phyloP scores from a whole-genome alignment of 2,888 invertebrate genomes.

The Amiota mariae region DNA sequence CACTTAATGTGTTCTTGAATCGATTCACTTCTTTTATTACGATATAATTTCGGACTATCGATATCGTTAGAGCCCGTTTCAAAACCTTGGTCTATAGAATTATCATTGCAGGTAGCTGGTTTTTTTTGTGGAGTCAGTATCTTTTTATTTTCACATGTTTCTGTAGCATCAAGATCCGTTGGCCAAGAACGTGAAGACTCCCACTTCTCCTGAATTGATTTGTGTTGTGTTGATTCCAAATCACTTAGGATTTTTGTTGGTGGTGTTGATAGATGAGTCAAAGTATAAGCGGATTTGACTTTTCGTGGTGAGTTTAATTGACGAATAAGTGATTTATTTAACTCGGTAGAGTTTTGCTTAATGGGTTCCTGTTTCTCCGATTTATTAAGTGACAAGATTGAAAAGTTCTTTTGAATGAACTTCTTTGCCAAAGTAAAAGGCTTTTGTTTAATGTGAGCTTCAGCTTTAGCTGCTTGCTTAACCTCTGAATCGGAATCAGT shows the following conservation, averaged over 20 bases:
- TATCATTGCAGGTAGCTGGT: slow-evolving; percentile 47
- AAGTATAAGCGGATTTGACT: slow-evolving; percentile 66
- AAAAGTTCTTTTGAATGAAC: slow-evolving; percentile 17
- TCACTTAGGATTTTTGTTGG: slow-evolving; percentile 63
- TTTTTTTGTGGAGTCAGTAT: slow-evolving; percentile 14
- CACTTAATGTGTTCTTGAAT: not conserved
- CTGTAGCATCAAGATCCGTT: slow-evolving; percentile 20
- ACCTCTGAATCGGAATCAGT: slow-evolving; percentile 68
- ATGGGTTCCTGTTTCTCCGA: not conserved
- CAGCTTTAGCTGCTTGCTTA: slow-evolving; percentile 37
- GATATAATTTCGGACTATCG: slow-evolving; percentile 61
- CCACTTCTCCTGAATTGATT: slow-evolving; percentile 35
- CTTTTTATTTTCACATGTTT: slow-evolving; percentile 30
- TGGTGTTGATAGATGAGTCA: slow-evolving; percentile 65
- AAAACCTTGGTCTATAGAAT: slow-evolving; percentile 68
- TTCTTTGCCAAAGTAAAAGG: slow-evolving; percentile 42
- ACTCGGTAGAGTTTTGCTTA: slow-evolving; percentile 50
- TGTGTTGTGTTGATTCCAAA: slow-evolving; percentile 49
- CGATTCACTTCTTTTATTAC: slow-evolving; percentile 25
- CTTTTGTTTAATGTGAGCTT: not conserved
- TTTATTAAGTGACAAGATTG: not conserved
- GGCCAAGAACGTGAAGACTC: slow-evolving; percentile 43
- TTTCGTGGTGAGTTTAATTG: slow-evolving; percentile 64
- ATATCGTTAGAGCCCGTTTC: slow-evolving; percentile 67
- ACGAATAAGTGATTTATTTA: slow-evolving; percentile 58